These are phyloP conservation scores for Seriola rivoliana DNA, from an alignment of 2,113 vertebrate species.

Conservation along the genomic window DNA sequence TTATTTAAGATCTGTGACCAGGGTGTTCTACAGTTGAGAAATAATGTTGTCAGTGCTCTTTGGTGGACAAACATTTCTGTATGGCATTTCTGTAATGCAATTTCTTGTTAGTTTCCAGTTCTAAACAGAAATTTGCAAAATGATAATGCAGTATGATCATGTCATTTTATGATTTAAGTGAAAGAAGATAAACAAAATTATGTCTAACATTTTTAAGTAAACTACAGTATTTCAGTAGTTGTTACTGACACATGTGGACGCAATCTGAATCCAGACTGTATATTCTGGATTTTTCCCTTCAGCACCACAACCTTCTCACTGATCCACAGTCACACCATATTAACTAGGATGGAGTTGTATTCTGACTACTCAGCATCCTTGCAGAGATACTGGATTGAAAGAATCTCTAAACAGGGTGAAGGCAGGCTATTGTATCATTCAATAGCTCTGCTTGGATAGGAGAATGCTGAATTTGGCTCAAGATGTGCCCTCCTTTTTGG, in stretches of 20 bases:
- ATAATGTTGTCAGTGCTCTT: neutral
- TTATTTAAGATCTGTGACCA: neutral
- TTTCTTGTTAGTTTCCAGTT: neutral
- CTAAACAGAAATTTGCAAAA: too few relatives aligned
- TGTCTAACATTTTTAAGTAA: too few relatives aligned
- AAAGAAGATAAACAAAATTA: too few relatives aligned
- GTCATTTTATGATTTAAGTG: neutral
- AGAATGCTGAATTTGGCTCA: conserved; percentile 22
- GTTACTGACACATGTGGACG: too few relatives aligned
- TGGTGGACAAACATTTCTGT: neutral
- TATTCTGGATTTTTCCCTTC: neutral
- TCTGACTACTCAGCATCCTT: conserved; percentile 16
- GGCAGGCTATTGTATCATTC: conserved; percentile 9
- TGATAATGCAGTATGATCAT: neutral
- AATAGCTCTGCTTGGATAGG: conserved; percentile 8
- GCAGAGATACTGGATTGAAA: conserved; percentile 17
- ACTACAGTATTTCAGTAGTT: too few relatives aligned
- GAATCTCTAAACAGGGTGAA: neutral
- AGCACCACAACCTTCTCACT: neutral
- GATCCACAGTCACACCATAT: neutral
- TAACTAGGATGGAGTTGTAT: neutral
- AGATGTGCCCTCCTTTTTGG: conserved; percentile 21
- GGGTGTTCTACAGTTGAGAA: neutral
- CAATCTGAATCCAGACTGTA: neutral
- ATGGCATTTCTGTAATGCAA: too few relatives aligned